phyloP scores from a whole-genome alignment of 2,113 vertebrate genomes.

The Furnarius figulus region DNA sequence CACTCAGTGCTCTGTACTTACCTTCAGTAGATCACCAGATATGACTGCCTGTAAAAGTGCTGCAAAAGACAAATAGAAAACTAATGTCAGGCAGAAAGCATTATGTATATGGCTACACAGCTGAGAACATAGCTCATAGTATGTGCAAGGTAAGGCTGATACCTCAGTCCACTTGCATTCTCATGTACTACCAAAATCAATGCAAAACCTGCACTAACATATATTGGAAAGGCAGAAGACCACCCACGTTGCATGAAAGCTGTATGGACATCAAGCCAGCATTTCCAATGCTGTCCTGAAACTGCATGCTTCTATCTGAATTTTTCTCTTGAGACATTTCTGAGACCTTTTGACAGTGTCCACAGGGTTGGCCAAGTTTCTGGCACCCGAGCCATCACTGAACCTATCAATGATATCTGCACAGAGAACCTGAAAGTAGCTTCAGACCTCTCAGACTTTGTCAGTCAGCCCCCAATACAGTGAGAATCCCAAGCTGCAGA shows the following conservation, averaged over 20 bases:
- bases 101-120: background rate
- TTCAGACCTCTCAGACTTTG: background rate
- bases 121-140: background rate
- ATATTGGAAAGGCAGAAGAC: background rate
- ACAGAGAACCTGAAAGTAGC: background rate
- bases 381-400: background rate
- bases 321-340: background rate
- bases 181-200: background rate
- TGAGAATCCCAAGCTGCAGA: background rate
- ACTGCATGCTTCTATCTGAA: background rate
- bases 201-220: background rate
- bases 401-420: background rate
- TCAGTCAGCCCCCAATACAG: background rate
- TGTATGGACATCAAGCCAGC: background rate
- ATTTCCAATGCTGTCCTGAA: background rate
- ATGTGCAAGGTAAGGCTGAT: background rate
- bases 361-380: background rate
- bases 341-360: background rate
- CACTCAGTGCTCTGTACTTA: constrained; percentile 46
- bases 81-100: constrained; percentile 41
- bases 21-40: constrained; percentile 81
- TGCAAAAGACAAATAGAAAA: constrained; percentile 70
- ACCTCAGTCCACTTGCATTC: background rate
- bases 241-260: background rate
- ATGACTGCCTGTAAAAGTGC: constrained; percentile 80